Percentiles rank a stretch among this genome's conserved stretches.
These are phyloP conservation scores for Campylorhamphus procurvoides DNA, from an alignment of 2,113 vertebrate genomes.

Conservation along the genomic window DNA sequence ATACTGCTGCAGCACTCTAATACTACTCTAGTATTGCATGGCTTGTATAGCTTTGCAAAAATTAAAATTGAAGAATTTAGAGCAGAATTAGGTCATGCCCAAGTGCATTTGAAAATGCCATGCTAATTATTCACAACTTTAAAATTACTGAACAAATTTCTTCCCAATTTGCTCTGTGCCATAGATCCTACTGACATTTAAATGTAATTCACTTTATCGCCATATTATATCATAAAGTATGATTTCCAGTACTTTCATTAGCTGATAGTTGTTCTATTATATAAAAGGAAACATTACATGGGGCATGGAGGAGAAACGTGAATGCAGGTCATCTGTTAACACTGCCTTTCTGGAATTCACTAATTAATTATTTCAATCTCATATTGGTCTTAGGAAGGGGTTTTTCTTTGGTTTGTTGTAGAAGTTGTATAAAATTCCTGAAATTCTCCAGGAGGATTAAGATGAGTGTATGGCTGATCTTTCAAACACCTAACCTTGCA, in stretches of 20 bases:
- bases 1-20: not conserved
- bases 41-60: not conserved
- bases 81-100: slow-evolving; percentile 29
- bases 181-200: slow-evolving; percentile 40
- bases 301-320: not conserved
- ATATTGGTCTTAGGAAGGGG: not conserved
- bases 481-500: not conserved
- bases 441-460: not conserved
- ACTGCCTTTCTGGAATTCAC: not conserved
- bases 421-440: not conserved
- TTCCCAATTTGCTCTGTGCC: not conserved
- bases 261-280: not conserved
- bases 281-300: not conserved
- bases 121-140: slow-evolving; percentile 19
- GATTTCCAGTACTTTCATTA: not conserved
- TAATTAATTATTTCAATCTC: not conserved
- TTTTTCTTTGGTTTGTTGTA: not conserved
- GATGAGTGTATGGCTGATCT: not conserved
- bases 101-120: slow-evolving; percentile 20
- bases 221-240: not conserved
- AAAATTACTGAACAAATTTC: slow-evolving; percentile 28
- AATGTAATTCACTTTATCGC: slow-evolving; percentile 47
- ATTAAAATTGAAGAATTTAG: not conserved
- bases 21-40: not conserved
- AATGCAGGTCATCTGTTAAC: not conserved